Evolutionary conservation across 2,888 invertebrate genomes (phyloP).

Genomic region (Drosophila paramelanica): DNA sequence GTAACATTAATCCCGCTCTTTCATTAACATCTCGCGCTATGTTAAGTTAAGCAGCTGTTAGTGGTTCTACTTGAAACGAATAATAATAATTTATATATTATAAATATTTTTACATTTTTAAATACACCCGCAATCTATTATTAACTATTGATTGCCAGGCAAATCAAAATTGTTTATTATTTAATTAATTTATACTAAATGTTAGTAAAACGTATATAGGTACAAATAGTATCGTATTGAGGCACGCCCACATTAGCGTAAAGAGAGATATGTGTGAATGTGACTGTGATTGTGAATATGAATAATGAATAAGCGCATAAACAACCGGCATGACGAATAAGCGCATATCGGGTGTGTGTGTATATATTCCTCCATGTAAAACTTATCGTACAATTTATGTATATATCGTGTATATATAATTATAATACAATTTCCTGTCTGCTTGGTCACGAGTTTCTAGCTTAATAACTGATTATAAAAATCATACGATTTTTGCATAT

Average conservation of each 20-base stretch:
- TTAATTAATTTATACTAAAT: background rate
- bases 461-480: constrained; percentile 26
- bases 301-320: constrained; percentile 40
- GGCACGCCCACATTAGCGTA: constrained; percentile 19
- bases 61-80: no score
- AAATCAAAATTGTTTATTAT: constrained; percentile 2
- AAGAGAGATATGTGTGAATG: constrained; percentile 1
- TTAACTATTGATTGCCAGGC: background rate
- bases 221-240: constrained; percentile 12
- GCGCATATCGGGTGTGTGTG: constrained; percentile 9
- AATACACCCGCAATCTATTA: background rate
- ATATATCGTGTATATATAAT: constrained; percentile 15
- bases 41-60: background rate
- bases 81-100: background rate
- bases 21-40: background rate
- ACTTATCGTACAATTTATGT: constrained; percentile 45
- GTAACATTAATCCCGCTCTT: background rate
- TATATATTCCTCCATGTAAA: constrained; percentile 8
- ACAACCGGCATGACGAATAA: constrained; percentile 27
- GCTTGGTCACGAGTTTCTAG: constrained; percentile 29
- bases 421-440: constrained; percentile 41
- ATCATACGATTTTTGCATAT: constrained; percentile 39
- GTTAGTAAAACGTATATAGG: constrained; percentile 9
- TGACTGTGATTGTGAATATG: constrained; percentile 20
- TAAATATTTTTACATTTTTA: background rate